A percentile compares a stretch with the other conserved stretches of the same genome.
These are phyloP conservation scores for Cryptotermes secundus DNA, from an alignment of 1,140 invertebrate species.

Conservation along the genomic window DNA sequence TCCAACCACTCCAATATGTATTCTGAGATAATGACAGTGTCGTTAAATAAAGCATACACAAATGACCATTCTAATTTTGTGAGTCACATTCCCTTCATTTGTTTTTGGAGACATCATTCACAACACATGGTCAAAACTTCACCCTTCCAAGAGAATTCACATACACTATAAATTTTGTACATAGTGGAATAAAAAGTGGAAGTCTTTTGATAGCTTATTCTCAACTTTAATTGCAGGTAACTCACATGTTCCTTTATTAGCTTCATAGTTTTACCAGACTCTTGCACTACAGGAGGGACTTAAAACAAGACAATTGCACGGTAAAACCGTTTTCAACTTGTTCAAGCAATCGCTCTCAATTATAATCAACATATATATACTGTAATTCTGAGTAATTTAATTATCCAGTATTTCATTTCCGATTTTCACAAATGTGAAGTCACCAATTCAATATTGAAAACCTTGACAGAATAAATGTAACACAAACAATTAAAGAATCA, in stretches of 20 bases:
- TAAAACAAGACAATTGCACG: neutral
- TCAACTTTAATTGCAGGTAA: neutral
- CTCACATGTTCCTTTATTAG: neutral
- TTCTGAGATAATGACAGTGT: too few relatives aligned
- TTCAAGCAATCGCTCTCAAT: neutral
- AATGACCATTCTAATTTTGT: too few relatives aligned
- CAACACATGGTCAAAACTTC: neutral
- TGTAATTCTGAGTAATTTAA: neutral
- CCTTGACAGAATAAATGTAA: neutral
- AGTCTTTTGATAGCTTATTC: constrained; percentile 4
- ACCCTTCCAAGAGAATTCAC: neutral
- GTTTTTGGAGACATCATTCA: neutral
- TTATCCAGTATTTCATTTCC: neutral
- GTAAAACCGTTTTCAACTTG: neutral
- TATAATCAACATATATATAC: neutral
- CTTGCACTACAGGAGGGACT: neutral
- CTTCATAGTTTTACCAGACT: neutral
- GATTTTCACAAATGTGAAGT: neutral
- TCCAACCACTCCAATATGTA: too few relatives aligned
- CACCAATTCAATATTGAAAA: neutral
- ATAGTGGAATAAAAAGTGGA: constrained; percentile 17
- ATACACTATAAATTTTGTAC: neutral
- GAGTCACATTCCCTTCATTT: too few relatives aligned
- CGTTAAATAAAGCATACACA: too few relatives aligned
- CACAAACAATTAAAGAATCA: neutral